Evolutionary conservation across 2,888 invertebrate genomes (phyloP).

Genomic region (Drosophila nr. fundita): DNA sequence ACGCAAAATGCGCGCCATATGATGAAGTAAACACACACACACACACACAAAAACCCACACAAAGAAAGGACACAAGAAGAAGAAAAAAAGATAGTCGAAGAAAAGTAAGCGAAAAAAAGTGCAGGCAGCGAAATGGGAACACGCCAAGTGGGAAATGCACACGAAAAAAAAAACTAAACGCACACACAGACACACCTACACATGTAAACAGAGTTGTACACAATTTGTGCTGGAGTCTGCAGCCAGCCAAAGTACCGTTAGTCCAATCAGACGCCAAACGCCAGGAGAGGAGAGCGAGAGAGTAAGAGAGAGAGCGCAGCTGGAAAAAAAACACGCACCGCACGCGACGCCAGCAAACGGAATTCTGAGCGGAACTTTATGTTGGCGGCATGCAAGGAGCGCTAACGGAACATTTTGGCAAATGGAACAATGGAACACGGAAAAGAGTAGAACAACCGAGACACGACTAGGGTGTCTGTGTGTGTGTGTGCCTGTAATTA

Average conservation of each 20-base stretch:
- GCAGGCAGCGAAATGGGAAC: conserved; percentile 75
- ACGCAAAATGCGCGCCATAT: conserved; percentile 78
- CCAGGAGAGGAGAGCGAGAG: not conserved
- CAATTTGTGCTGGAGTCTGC: conserved; percentile 57
- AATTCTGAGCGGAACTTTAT: conserved; percentile 73
- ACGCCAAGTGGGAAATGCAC: conserved; percentile 75
- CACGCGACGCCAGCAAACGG: conserved; percentile 77
- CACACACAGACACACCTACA: conserved; percentile 22
- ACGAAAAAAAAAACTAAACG: conserved; percentile 22
- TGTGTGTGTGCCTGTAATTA: conserved; percentile 46
- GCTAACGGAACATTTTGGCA: conserved; percentile 57
- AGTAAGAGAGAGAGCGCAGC: not conserved
- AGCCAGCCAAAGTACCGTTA: conserved; percentile 41
- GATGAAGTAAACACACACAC: conserved; percentile 65
- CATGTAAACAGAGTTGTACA: conserved; percentile 18
- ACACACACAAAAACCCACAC: conserved; percentile 6
- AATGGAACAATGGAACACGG: conserved; percentile 52
- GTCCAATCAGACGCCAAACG: conserved; percentile 58
- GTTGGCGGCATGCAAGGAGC: conserved; percentile 45
- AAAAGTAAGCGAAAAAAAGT: conserved; percentile 38
- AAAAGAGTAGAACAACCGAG: conserved; percentile 18
- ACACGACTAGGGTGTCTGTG: not conserved
- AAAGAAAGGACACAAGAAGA: conserved; percentile 37
- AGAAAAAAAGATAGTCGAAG: not conserved
- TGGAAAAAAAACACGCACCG: conserved; percentile 62